Evolutionary conservation across 92 coral and sea anemone species (phyloP).

Genomic region (Phenganax stokvisi): DNA sequence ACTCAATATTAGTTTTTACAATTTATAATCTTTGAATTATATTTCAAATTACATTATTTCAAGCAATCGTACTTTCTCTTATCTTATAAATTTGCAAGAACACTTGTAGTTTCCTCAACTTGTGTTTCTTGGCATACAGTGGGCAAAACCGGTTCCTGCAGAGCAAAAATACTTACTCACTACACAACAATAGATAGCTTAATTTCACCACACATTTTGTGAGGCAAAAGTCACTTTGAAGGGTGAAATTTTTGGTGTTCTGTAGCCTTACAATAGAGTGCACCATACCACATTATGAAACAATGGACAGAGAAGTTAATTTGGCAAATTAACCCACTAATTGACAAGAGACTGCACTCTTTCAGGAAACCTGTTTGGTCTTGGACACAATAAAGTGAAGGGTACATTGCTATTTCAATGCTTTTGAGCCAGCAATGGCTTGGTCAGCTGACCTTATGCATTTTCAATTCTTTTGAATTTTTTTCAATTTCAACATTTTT

Average conservation of each 20-base stretch:
- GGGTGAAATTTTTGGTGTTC: too few relatives aligned
- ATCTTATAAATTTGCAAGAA: constrained; percentile 21
- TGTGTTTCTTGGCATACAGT: constrained; percentile 19
- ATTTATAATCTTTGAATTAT: neutral
- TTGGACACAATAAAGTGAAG: neutral
- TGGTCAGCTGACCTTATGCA: constrained; percentile 4
- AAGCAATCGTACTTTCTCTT: neutral
- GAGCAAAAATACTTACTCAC: neutral
- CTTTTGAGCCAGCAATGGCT: neutral
- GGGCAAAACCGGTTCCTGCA: neutral
- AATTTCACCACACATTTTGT: too few relatives aligned
- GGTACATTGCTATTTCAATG: neutral
- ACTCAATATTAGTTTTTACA: neutral
- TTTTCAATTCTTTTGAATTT: neutral
- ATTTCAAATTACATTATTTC: neutral
- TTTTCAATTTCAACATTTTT: neutral
- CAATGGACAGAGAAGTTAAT: too few relatives aligned
- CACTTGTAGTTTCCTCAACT: constrained; percentile 25
- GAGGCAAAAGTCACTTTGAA: too few relatives aligned
- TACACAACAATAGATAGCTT: too few relatives aligned
- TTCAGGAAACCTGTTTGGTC: too few relatives aligned
- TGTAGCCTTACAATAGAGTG: too few relatives aligned
- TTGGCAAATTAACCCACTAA: too few relatives aligned
- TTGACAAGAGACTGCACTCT: too few relatives aligned
- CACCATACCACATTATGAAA: too few relatives aligned